Evolutionary conservation across 2,113 vertebrate genomes (phyloP), one percentile per base, ranked within the genome.

Genomic region (Colinus virginianus): DNA sequence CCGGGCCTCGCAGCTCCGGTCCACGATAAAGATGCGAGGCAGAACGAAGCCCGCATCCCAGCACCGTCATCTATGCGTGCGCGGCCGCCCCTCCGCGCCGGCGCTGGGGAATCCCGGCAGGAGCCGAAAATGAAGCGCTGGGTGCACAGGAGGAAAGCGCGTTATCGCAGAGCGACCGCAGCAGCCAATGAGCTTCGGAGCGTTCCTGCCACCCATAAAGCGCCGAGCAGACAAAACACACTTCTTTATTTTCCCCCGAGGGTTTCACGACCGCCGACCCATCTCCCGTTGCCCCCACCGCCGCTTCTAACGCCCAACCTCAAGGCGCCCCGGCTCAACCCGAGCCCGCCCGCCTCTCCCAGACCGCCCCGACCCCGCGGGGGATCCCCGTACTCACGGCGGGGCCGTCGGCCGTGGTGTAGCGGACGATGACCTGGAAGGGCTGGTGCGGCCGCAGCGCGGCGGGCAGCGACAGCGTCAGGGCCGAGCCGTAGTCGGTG

Each of bases 401-500:
- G 2, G 99, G 99, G 10, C 98, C 99, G 34, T 99, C 99, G 3
- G 98, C 98, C 34, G 98, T 98, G 61, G 98, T 98, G 97, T 99
- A 99, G 78, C 98, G 98, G 67, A 99, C 90, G 34, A 98, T 98
- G 97, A 99, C 93, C 96, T 98, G 98, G 97, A 99, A 98, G 88
- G 97, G 97, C 74, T 97, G 97, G 76, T 98, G 98, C 2, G 97
- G 97, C 68, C 95, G 97, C 53, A 98, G 94, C 1, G 96, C 94
- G 1, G 97, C 83, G 5, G 98, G 98, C 93, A 99, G 97, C 45
- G 97, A 97, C 96, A 99, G 97, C 76, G 97, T 98, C 69, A 99
- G 98, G 3, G 98, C 98, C 4, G 99, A 98, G 59, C 99, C 99
- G 20, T 99, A 99, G 91, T 99, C 99, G 0, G 98, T 98, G 96